These are phyloP conservation scores for Pachyrhynchus sulphureomaculatus DNA, from an alignment of 1,140 invertebrate genomes.

Conservation along the genomic window DNA sequence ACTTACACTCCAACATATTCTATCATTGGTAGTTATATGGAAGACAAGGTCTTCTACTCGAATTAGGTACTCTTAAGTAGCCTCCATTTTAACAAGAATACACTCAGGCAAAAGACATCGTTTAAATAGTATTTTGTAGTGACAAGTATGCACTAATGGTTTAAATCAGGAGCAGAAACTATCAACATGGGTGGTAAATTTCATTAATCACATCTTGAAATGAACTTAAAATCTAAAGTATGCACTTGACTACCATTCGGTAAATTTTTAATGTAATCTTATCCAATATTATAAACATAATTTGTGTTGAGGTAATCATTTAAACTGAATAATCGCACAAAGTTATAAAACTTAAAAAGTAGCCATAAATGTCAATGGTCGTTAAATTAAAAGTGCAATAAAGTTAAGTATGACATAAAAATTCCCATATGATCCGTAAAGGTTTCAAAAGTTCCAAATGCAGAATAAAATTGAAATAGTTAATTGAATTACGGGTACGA, in stretches of 20 bases:
- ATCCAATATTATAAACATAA: constrained; percentile 13
- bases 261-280: constrained; percentile 15
- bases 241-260: constrained; percentile 7
- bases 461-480: too few species aligned
- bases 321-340: constrained; percentile 15
- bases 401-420: constrained; percentile 20
- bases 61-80: too few species aligned
- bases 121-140: too few species aligned
- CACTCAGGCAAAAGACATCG: too few species aligned
- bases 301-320: constrained; percentile 27
- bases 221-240: constrained; percentile 2
- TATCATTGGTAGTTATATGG: too few species aligned
- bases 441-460: too few species aligned
- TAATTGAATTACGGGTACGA: too few species aligned
- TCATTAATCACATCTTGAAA: background rate
- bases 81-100: too few species aligned
- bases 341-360: constrained; percentile 10
- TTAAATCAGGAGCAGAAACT: background rate
- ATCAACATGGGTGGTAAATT: constrained; percentile 8
- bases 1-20: too few species aligned
- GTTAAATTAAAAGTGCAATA: constrained; percentile 18
- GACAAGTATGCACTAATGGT: background rate
- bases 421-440: background rate
- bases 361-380: constrained; percentile 16
- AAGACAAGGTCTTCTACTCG: too few species aligned